Base-by-base conservation (phyloP, 2,797 vertebrate genomes). In the Peromyscus melanophrys region DNA sequence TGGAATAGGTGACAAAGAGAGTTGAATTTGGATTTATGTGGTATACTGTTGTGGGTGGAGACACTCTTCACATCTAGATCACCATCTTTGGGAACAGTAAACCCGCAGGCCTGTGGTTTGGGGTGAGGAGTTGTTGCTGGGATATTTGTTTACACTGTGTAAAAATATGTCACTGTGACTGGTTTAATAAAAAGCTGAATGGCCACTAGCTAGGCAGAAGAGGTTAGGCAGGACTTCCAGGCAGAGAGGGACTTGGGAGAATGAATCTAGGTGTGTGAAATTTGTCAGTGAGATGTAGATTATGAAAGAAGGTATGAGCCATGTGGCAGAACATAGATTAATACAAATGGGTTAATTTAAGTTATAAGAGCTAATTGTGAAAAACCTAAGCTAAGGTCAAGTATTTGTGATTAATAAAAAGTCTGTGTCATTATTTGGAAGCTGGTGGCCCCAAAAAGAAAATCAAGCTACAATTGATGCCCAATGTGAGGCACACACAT, bases 21-120 rank as follows among this genome's bases (percentile, higher is more conserved):
- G 34, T n/a, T 52, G 1, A 37, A 65, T 55, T 19, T 93, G 82
- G 83, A 73, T 59, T 95, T 94, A 95, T 40, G 14, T 67, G 90
- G 55, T 55, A 29, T 75, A 65, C 67, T 40, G 27, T 43, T 49
- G 61, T 11, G 8, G 27, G 3, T 83, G 55, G 40, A 8, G 57
- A 14, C 25, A 52, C 19, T 77, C 57, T 40, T 23, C 49, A 10
- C 14, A 43, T 13, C 0, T 13, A 0, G 2, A 65, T 94, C 11
- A 1, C 69, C 12, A 10, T 96, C 31, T 76, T 95, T 96, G 89
- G 96, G 75, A 29, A 83, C 17, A 76, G 95, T 96, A 17, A 84
- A 0, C 14, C 92, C 61, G 16, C 49, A 23, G 16, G 75, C 75
- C 12, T 6, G 3, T 67, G 27, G 94, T 57, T 90, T 93, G 78